Evolutionary conservation across 2,113 vertebrate species (phyloP), one percentile per base, ranked within the genome.

Genomic region (Spea multiplicata): DNA sequence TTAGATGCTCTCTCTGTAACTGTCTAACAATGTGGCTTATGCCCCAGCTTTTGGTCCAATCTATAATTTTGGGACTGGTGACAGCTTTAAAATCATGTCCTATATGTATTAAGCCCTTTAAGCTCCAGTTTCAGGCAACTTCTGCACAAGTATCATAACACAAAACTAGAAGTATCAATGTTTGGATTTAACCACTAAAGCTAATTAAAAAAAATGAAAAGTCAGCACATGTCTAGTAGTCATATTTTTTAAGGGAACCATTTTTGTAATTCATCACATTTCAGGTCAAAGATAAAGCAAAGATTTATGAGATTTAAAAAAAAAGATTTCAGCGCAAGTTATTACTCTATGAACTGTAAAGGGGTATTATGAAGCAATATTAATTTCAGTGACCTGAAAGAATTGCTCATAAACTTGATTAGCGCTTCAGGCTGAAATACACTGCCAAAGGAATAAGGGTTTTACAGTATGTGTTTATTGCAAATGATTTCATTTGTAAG

Each of bases 341-440:
- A 64, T 17, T 64, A 64, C 30, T 16, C 61, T 64, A 16, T 64
- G 17, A 30, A 16, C 4, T 64, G 61, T 30, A 59, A 59, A 64
- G 61, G 16, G 30, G 44, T 66, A 62, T 55, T 61, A 62, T 53
- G 44, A 77, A 69, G 75, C 7, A 61, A 76, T 76, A 69, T 57
- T 76, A 66, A 61, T 76, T 76, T 61, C 75, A 16, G 6, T 70
- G 75, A 77, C 75, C 75, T 77, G 65, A 77, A 71, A 67, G 49
- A 57, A 66, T 53, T 68, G 66, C 46, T 70, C 67, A n/a, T 77
- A 69, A 62, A 61, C 70, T 77, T 77, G 66, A 70, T 77, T 61
- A 70, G 66, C 66, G 47, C 64, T 75, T 50, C 49, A 6, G 69
- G n/a, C 45, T 77, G 45, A 50, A 52, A 77, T 70, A 45, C 70